Conservation (phyloP, 2,888 invertebrate genomes). For the Mesopsocus fuscifrons region DNA sequence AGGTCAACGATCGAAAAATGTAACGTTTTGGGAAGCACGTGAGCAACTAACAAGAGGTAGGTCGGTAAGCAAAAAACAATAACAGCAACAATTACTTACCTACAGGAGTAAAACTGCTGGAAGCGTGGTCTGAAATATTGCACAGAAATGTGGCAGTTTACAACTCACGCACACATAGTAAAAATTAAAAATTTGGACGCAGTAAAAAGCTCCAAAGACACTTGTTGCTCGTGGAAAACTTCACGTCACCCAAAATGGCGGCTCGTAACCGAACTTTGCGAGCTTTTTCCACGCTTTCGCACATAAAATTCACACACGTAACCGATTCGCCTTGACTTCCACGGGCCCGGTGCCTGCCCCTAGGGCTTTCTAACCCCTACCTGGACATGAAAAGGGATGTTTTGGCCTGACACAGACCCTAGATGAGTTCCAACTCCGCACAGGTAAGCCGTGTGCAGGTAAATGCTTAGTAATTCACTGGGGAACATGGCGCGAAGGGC, state of each 20-base stretch:
- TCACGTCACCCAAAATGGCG: not conserved
- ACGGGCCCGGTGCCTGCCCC: too few species aligned
- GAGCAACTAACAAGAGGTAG: too few species aligned
- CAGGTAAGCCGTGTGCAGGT: not conserved
- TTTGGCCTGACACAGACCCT: not conserved
- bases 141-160: not conserved
- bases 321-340: too few species aligned
- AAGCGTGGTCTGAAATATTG: not conserved
- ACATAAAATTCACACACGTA: not conserved
- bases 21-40: too few species aligned
- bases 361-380: too few species aligned
- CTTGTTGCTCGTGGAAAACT: not conserved
- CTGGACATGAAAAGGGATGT: too few species aligned
- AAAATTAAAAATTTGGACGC: too few species aligned
- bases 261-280: not conserved
- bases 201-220: not conserved
- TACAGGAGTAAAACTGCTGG: not conserved
- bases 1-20: too few species aligned
- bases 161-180: not conserved
- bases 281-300: not conserved
- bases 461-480: not conserved
- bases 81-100: not conserved
- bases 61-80: not conserved
- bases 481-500: not conserved
- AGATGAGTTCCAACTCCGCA: not conserved